Base-by-base conservation (phyloP, 2,888 invertebrate species). In the Lasioglossum oenotherae region DNA sequence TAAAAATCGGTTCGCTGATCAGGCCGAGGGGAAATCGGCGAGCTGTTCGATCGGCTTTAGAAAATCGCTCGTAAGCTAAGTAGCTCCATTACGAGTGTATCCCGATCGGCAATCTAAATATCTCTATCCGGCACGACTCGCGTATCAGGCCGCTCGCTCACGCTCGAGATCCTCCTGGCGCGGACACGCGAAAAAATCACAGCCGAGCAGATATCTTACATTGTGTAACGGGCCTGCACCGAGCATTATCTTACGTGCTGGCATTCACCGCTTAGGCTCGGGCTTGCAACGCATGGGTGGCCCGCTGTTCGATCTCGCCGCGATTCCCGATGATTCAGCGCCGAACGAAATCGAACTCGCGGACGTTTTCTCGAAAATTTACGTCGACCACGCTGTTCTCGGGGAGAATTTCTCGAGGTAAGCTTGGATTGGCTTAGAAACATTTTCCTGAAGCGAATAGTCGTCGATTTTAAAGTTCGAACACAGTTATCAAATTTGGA, bases 71-170 rank as follows among this genome's bases (percentile, higher is more conserved):
- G 76, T 77, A 76, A 80, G 78, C 76, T 79, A 82, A 85, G 76
- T 81, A 81, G 86, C 75, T 75, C 86, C 74, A 85, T 85, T 81
- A 81, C 77, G 49, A 60, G 60, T 60, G 53, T 77, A 76, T 84
- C 76, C 73, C 85, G 79, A 81, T 86, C 86, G 79, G 38, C 76
- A 60, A 81, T 81, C 75, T 78, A 77, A 81, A 85, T 86, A 86
- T 86, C 86, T 85, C 81, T 76, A 86, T 85, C 89, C 77, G 38
- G 81, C 84, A 80, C 86, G 78, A 86, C 84, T 88, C 82, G 84
- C 46, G 16, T 46, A 84, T 89, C 76, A 57, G 72, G 46, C 67
- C 73, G 84, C 77, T 84, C 69, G 84, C 84, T 89, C 84, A 80
- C 83, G 84, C 82, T 74, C 88, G 83, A 79, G 88, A 80, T 74